Evolutionary conservation across 2,797 vertebrate genomes (phyloP).

Genomic region (Brachyalestes nurse): DNA sequence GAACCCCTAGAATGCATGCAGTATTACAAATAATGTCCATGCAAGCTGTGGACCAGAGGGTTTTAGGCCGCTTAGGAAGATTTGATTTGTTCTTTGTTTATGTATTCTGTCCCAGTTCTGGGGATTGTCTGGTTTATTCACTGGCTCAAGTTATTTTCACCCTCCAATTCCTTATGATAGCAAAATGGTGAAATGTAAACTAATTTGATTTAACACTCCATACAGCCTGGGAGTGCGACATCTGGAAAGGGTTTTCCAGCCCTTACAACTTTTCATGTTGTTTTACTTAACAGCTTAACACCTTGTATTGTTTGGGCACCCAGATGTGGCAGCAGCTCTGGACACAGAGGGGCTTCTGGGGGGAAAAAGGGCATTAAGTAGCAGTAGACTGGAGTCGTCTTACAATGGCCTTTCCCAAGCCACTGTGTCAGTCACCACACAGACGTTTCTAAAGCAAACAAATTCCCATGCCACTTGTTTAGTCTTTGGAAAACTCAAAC

Average conservation of each 20-base stretch:
- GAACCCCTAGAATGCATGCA: not conserved
- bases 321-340: not conserved
- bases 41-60: not conserved
- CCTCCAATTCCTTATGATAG: not conserved
- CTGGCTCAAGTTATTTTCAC: not conserved
- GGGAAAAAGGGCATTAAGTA: not conserved
- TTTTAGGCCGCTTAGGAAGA: not conserved
- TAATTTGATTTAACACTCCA: not conserved
- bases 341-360: not conserved
- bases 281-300: constrained; percentile 21
- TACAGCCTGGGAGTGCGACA: not conserved
- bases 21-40: not conserved
- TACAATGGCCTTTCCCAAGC: constrained; percentile 19
- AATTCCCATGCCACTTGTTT: constrained; percentile 7
- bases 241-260: constrained; percentile 1
- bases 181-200: not conserved
- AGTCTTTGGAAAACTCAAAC: constrained; percentile 26
- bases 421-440: not conserved
- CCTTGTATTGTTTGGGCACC: constrained; percentile 5
- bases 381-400: not conserved
- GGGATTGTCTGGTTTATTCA: not conserved
- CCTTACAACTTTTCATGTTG: not conserved
- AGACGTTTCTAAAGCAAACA: constrained; percentile 37
- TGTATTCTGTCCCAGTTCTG: not conserved
- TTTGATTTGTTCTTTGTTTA: constrained; percentile 1